Conservation (phyloP, 2,797 vertebrate genomes). For the Petrocephalus schoutedeni region DNA sequence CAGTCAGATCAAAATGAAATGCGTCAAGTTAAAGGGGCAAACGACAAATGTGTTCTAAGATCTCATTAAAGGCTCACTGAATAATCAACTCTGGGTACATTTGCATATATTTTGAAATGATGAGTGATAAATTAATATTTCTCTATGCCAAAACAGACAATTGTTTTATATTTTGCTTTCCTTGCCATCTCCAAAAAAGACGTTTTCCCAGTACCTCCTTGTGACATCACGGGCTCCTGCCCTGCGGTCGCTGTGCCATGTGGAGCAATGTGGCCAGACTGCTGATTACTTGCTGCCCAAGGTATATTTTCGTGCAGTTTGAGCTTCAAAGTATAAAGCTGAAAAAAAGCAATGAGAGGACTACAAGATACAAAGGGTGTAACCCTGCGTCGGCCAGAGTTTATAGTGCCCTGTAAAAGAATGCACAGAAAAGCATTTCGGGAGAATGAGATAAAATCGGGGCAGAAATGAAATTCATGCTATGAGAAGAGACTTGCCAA, state of each 20-base stretch:
- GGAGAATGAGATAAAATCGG: neutral
- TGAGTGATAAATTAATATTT: neutral
- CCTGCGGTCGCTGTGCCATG: neutral
- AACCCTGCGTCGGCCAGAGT: neutral
- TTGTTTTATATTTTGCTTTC: neutral
- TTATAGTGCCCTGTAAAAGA: neutral
- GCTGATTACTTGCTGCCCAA: neutral
- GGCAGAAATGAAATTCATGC: neutral
- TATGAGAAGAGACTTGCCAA: neutral
- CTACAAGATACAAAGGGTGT: neutral
- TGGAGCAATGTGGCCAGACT: neutral
- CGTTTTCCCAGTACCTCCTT: neutral
- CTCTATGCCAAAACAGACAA: neutral
- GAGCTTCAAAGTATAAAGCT: slow-evolving; percentile 5
- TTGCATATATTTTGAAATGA: neutral
- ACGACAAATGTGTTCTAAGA: too few species aligned
- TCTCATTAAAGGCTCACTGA: neutral
- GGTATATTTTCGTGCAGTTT: neutral
- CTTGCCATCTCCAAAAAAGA: neutral
- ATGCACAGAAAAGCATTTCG: neutral
- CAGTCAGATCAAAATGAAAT: too few species aligned
- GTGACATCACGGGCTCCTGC: neutral
- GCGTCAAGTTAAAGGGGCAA: too few species aligned
- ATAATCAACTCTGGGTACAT: neutral
- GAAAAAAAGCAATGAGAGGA: neutral